Conservation (phyloP, 2,113 vertebrate genomes). For the Ramphastos sulfuratus region DNA sequence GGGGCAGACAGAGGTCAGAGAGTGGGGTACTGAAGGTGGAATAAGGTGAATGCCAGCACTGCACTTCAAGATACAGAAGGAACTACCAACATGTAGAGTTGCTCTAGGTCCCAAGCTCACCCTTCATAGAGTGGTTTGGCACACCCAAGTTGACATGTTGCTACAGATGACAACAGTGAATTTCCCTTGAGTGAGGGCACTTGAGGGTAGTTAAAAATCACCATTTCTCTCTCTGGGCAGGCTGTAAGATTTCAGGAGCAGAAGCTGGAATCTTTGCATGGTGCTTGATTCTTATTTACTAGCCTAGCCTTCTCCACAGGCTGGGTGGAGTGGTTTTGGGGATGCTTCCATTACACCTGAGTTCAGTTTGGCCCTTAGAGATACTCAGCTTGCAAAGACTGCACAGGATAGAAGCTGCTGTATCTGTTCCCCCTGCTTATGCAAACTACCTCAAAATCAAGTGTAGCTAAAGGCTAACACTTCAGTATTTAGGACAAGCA, state of each 20-base stretch:
- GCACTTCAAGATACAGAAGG: neutral
- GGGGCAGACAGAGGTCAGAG: neutral
- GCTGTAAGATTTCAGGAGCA: neutral
- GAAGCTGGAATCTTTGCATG: neutral
- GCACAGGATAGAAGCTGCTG: neutral
- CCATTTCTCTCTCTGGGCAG: neutral
- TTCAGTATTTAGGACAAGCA: no score
- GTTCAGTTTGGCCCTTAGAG: neutral
- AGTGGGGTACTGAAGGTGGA: neutral
- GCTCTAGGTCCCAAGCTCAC: neutral
- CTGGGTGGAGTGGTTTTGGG: fast-evolving
- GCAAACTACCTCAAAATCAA: neutral
- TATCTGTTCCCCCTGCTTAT: neutral
- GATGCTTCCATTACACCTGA: neutral
- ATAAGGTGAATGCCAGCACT: fast-evolving
- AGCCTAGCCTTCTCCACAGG: neutral
- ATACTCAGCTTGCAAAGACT: neutral
- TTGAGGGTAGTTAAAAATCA: neutral
- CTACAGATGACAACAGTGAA: neutral
- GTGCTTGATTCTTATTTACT: neutral
- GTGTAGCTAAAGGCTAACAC: neutral
- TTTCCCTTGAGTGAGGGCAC: neutral
- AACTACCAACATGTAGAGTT: neutral
- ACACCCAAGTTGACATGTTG: neutral
- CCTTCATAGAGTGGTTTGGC: neutral